Conservation (phyloP, 2,888 invertebrate species). For the Trissonchulus sp. region DNA sequence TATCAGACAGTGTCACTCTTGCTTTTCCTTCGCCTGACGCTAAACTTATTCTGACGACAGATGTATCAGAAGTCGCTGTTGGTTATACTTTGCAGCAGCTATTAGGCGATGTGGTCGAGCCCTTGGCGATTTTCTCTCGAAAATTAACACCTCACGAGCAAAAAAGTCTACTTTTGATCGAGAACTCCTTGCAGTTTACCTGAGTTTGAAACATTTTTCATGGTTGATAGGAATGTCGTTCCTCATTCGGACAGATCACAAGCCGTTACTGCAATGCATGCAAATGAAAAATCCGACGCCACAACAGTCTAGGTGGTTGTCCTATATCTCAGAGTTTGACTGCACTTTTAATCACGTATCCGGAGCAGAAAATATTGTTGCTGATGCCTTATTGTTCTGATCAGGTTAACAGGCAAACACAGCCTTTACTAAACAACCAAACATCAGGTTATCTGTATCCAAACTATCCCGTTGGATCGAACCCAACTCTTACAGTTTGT, state of each 20-base stretch:
- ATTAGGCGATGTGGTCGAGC: background rate
- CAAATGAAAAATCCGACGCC: slow-evolving; percentile 3
- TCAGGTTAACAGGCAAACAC: no score
- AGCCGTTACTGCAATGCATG: background rate
- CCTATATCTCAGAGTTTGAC: slow-evolving; percentile 15
- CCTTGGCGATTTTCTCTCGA: background rate
- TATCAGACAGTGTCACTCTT: background rate
- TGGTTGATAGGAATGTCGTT: no score
- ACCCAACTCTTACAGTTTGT: no score
- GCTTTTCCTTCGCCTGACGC: background rate
- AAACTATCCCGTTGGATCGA: no score
- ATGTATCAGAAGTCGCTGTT: slow-evolving; percentile 14
- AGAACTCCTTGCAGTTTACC: no score
- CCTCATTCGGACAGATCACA: no score
- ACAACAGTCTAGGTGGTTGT: slow-evolving; percentile 17
- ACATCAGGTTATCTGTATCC: no score
- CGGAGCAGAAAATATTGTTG: slow-evolving; percentile 4
- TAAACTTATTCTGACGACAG: background rate
- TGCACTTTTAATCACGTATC: no score
- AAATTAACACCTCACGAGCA: background rate
- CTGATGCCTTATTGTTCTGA: slow-evolving; percentile 16
- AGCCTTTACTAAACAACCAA: no score
- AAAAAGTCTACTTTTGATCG: slow-evolving; percentile 14
- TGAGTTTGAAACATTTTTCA: no score
- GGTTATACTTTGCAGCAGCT: background rate